Conservation (phyloP, 2,113 vertebrate species). For the Phylloscopus trochilus region DNA sequence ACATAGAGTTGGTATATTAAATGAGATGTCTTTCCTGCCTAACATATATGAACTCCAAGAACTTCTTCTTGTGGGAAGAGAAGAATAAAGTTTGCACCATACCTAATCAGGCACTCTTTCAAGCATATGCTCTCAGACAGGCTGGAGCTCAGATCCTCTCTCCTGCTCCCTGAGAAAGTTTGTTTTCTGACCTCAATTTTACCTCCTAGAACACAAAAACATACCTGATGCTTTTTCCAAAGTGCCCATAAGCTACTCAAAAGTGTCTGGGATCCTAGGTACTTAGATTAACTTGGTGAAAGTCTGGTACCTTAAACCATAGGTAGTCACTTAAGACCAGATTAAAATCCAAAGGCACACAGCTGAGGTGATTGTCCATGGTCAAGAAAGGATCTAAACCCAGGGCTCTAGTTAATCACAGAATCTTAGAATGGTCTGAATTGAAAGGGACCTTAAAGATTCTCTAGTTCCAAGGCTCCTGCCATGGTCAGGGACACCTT, state of each 20-base stretch:
- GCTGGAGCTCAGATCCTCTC: neutral
- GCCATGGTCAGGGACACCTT: neutral
- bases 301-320: neutral
- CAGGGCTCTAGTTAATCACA: neutral
- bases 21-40: neutral
- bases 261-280: neutral
- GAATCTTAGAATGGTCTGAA: neutral
- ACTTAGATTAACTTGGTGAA: neutral
- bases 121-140: neutral
- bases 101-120: neutral
- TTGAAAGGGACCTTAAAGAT: neutral
- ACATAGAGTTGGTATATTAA: neutral
- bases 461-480: neutral
- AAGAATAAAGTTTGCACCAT: neutral
- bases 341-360: neutral
- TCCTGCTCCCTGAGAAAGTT: neutral
- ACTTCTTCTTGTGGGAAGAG: neutral
- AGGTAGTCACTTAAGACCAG: neutral
- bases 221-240: neutral
- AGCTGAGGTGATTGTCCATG: accelerated
- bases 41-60: neutral
- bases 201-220: neutral
- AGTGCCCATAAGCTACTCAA: neutral
- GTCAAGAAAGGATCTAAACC: neutral
- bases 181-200: neutral